These are phyloP conservation scores for Platycercus adscitus DNA, from an alignment of 2,113 vertebrate species.

Conservation along the genomic window DNA sequence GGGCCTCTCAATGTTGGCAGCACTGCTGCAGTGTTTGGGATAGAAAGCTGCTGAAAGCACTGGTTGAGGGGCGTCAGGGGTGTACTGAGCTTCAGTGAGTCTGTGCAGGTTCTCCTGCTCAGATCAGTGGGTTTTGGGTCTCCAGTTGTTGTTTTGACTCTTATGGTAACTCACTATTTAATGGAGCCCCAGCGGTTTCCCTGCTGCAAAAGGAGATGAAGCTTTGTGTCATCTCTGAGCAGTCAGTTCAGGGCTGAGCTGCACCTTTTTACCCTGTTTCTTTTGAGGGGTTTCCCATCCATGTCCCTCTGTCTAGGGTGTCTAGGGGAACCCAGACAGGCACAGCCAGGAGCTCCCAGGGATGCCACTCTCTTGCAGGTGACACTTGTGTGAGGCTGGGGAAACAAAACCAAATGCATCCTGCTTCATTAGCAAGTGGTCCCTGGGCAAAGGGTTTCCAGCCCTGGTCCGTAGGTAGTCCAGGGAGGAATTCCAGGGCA, in stretches of 20 bases:
- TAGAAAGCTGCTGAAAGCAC: background rate
- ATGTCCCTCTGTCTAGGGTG: background rate
- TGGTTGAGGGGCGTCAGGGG: background rate
- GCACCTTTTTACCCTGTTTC: background rate
- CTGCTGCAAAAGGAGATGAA: accelerated
- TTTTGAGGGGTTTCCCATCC: background rate
- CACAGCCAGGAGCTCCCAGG: background rate
- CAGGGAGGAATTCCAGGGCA: background rate
- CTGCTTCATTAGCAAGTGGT: background rate
- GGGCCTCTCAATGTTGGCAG: background rate
- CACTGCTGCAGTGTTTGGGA: background rate
- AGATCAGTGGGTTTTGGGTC: background rate
- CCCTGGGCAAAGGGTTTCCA: background rate
- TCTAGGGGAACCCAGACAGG: background rate
- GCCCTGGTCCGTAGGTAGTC: background rate
- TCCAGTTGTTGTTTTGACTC: background rate
- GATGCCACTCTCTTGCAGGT: background rate
- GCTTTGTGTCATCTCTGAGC: background rate
- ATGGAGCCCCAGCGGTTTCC: background rate
- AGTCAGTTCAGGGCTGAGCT: background rate
- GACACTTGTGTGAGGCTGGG: background rate
- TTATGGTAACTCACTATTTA: background rate
- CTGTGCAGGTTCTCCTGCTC: background rate
- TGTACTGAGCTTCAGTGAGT: accelerated
- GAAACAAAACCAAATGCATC: background rate